phyloP scores from a whole-genome alignment of 2,797 vertebrate genomes.

The Eulemur rubriventer region DNA sequence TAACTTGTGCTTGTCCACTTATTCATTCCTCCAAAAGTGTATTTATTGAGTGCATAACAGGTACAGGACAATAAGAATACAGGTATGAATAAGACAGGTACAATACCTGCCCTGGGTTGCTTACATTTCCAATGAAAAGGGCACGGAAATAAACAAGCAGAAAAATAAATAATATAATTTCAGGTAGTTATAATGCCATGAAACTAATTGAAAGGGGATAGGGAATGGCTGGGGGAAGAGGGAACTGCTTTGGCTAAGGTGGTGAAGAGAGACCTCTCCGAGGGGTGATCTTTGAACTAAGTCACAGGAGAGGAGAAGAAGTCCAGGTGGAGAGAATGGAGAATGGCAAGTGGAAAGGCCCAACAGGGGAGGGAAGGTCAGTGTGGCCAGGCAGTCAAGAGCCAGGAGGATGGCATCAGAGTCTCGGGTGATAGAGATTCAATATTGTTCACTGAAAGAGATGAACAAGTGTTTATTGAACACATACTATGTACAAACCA shows the following conservation, averaged over 20 bases:
- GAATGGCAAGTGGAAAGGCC: not conserved
- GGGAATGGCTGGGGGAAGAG: not conserved
- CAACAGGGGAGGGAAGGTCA: not conserved
- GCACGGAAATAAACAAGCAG: not conserved
- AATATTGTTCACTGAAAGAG: not conserved
- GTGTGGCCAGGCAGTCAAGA: not conserved
- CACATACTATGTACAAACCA: not conserved
- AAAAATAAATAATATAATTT: not conserved
- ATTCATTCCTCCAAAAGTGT: not conserved
- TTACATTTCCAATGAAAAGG: not conserved
- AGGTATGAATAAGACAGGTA: not conserved
- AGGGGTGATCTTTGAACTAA: not conserved
- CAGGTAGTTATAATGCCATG: not conserved
- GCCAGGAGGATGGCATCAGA: not conserved
- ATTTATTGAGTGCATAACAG: not conserved
- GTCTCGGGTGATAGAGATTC: not conserved
- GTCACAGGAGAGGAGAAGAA: not conserved
- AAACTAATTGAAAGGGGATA: not conserved
- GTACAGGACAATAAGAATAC: not conserved
- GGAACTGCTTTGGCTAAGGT: not conserved
- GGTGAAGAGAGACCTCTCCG: not conserved
- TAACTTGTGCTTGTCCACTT: not conserved
- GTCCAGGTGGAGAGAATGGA: not conserved
- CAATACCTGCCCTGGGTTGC: not conserved
- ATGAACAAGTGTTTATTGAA: not conserved